Percentiles rank a stretch among this genome's conserved stretches.
Conservation (phyloP, 1,140 invertebrate genomes). For the Aradophagus sp. region DNA sequence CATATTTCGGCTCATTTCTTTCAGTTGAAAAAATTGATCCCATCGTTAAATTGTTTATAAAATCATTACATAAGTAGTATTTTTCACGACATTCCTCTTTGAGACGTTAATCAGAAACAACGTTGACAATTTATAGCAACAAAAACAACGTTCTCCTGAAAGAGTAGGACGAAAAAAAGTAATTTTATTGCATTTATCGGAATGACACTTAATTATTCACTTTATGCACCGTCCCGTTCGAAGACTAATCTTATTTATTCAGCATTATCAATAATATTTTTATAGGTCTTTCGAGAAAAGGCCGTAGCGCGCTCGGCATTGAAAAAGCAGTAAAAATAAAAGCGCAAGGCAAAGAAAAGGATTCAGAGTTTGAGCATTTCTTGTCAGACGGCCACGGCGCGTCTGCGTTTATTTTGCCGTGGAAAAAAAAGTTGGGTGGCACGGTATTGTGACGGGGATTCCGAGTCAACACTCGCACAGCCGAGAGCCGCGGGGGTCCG, state of each 20-base stretch:
- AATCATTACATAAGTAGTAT: too few relatives aligned
- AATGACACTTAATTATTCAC: constrained; percentile 5
- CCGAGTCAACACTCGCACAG: constrained; percentile 29
- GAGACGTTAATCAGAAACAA: too few relatives aligned
- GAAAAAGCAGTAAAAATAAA: constrained; percentile 15
- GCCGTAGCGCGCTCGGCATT: constrained; percentile 1
- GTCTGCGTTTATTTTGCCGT: constrained; percentile 35
- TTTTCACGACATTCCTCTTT: too few relatives aligned
- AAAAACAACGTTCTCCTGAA: too few relatives aligned
- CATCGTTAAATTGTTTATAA: too few relatives aligned
- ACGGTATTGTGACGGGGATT: constrained; percentile 35
- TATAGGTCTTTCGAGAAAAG: constrained; percentile 26
- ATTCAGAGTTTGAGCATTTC: constrained; percentile 8
- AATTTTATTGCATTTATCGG: background rate
- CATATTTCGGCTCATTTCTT: too few relatives aligned
- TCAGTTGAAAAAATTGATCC: too few relatives aligned
- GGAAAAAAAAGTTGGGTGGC: constrained; percentile 37
- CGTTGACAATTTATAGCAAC: too few relatives aligned
- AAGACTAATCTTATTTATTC: constrained; percentile 17
- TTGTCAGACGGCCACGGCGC: constrained; percentile 9
- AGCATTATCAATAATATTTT: constrained; percentile 28
- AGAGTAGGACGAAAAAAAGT: too few relatives aligned
- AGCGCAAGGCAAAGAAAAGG: constrained; percentile 27
- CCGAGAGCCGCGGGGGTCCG: constrained; percentile 38
- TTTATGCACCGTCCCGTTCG: constrained; percentile 14